Conservation (phyloP, 1,140 invertebrate species). For the Papilio helenus region DNA sequence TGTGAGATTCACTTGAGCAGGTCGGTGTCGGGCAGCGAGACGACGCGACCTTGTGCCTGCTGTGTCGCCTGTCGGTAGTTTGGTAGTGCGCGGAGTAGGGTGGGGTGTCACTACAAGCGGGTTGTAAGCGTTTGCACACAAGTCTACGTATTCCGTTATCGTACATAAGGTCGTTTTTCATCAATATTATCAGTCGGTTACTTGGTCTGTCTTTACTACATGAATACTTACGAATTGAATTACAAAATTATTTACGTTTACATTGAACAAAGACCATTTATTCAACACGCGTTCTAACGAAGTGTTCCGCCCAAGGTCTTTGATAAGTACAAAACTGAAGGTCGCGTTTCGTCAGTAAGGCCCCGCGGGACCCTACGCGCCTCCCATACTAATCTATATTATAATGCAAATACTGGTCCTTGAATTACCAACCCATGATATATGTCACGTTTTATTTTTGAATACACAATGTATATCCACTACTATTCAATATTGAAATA, state of each 20-base stretch:
- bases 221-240: neutral
- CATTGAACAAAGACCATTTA: neutral
- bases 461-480: neutral
- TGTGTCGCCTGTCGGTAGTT: neutral
- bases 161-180: neutral
- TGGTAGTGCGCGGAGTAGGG: neutral
- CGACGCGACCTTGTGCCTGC: constrained; percentile 12
- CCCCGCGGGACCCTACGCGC: constrained; percentile 8
- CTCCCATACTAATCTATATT: constrained; percentile 12
- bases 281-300: constrained; percentile 5
- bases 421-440: neutral
- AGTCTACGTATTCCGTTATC: neutral
- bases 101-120: neutral
- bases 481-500: neutral
- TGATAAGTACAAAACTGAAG: constrained; percentile 8
- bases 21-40: neutral
- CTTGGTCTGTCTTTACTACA: neutral
- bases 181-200: neutral
- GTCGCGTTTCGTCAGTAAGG: constrained; percentile 16
- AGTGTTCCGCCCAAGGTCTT: constrained; percentile 21
- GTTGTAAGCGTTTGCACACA: neutral
- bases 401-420: neutral
- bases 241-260: constrained; percentile 10
- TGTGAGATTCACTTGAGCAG: constrained; percentile 9
- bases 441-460: neutral